Base-by-base conservation (phyloP, 2,797 vertebrate genomes). In the Australoheros facetus region DNA sequence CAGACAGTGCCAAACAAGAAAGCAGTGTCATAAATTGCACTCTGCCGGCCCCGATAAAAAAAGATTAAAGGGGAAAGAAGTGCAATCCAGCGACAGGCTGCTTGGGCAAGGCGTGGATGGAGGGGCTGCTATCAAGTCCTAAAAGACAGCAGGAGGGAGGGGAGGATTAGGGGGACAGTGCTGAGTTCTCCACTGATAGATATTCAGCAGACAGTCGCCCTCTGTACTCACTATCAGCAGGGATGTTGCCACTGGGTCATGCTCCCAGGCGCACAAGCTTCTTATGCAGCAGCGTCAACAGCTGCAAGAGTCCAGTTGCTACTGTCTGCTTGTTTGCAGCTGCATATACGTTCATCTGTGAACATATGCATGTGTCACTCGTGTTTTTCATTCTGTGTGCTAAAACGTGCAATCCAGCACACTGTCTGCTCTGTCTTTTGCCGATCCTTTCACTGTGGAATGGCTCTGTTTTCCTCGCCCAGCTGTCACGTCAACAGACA, bases 221-320 rank as follows among this genome's bases (percentile, higher is more conserved):
- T 85, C 70, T 85, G 78, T 57, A 56, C 75, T 56, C 64, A 28
- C 74, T 79, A 56, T 75, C 82, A 86, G 90, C 75, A 64, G 82
- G 88, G 86, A 85, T 81, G 85, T 84, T 85, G 80, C 86, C 81
- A 72, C 75, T 73, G 87, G 85, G 85, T 80, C 83, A 76, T 26
- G 77, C 80, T 81, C 39, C 30, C 87, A 86, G 83, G 78, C 83
- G 81, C 80, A 85, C 82, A 80, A 84, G 77, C 75, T 78, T 88
- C 84, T 88, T 75, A 77, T 75, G 73, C 80, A 48, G 77, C 84
- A 59, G n/a, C 28, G 73, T 84, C 84, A 90, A 90, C 94, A 95
- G 93, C 93, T 93, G 92, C 91, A 86, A 26, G 83, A 72, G 80
- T 88, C 85, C 90, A 87, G 86, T 88, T 91, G 91, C 91, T 84